Base-by-base conservation (phyloP, 2,888 invertebrate species). In the Coenonympha arcania region DNA sequence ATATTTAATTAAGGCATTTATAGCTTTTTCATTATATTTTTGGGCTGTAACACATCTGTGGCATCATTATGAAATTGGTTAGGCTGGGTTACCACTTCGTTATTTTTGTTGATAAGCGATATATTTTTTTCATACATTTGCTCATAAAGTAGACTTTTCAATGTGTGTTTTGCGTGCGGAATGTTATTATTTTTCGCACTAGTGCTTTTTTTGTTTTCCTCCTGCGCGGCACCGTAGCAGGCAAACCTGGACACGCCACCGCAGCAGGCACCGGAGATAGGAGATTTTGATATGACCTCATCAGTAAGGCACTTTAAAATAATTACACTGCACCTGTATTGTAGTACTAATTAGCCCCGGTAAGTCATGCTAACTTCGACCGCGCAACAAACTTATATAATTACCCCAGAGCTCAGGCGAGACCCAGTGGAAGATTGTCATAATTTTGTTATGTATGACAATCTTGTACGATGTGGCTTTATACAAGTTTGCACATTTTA, bases 1-100 rank as follows among this genome's bases (percentile, higher is more conserved):
- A 34, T 28, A 54, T 50, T 50, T 34, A 50, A 54, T 54, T 40
- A 50, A 28, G 39, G 11, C 9, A 43, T 28, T 43, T 43, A 43
- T 37, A 19, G 24, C 19, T 31, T 39, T 42, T 30, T 20, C 31
- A 31, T 19, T 31, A 42, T 9, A 31, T 31, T 30, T 42, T 42
- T 20, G 42, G 16, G 18, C 8, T 3, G 6, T 9, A n/a, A 19
- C 11, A 33, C 19, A 36, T 19, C 19, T 36, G 36, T n/a, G 36
- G 20, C 36, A 6, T 36, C 11, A 6, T 9, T 33, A 6, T 6
- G 9, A 6, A 9, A 24, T n/a, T n/a, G n/a, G n/a, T n/a, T n/a
- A n/a, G n/a, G n/a, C n/a, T n/a, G n/a, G n/a, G n/a, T n/a, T n/a
- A n/a, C n/a, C n/a, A n/a, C n/a, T n/a, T n/a, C n/a, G n/a, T n/a